Percentiles rank a stretch among this genome's conserved stretches.
Conservation (phyloP, 2,797 vertebrate species). For the Loris lydekkerianus region DNA sequence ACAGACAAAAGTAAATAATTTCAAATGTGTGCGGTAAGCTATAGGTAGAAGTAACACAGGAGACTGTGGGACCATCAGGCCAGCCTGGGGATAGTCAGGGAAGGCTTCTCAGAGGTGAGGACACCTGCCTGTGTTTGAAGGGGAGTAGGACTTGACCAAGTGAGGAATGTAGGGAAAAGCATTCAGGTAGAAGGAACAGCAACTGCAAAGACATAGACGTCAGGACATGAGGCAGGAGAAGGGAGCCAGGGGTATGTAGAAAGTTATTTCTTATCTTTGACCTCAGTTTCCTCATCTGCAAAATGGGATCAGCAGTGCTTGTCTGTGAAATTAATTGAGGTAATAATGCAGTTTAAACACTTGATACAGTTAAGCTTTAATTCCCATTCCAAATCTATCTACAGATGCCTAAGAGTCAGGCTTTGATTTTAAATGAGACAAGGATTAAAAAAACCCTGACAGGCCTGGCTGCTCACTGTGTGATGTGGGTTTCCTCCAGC, state of each 20-base stretch:
- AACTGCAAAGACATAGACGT: neutral
- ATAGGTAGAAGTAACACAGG: neutral
- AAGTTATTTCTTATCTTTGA: neutral
- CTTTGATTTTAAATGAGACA: slow-evolving; percentile 55
- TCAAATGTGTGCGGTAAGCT: neutral
- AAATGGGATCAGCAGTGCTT: neutral
- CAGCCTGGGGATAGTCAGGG: neutral
- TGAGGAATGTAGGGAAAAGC: neutral
- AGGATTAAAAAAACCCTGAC: neutral
- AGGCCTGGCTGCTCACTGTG: neutral
- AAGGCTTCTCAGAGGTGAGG: neutral
- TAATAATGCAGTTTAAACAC: neutral
- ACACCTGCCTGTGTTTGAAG: neutral
- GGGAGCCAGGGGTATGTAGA: neutral
- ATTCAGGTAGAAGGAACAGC: slow-evolving; percentile 15
- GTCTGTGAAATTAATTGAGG: neutral
- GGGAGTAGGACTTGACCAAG: neutral
- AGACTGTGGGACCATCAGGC: neutral
- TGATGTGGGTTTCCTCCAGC: neutral
- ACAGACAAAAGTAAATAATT: neutral
- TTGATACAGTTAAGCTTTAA: neutral
- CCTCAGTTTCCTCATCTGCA: slow-evolving; percentile 42
- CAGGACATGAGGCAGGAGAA: neutral
- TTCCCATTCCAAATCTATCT: slow-evolving; percentile 50
- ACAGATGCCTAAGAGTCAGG: neutral